phyloP scores from a whole-genome alignment of 2,888 invertebrate genomes.

The Morinoia aosen region DNA sequence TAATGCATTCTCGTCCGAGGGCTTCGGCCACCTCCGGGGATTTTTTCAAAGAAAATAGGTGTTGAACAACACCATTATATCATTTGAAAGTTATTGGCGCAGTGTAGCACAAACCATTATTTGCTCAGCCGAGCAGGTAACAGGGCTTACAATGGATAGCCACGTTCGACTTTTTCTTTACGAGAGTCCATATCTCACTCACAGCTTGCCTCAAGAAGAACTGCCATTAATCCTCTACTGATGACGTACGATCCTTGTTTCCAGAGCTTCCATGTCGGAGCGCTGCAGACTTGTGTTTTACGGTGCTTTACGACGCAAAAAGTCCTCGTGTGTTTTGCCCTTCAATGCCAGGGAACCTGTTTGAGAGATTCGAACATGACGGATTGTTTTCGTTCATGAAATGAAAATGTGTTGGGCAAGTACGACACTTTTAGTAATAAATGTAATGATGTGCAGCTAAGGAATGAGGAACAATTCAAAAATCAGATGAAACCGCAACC shows the following conservation, averaged over 20 bases:
- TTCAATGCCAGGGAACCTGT: background rate
- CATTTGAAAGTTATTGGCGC: background rate
- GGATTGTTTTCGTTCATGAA: background rate
- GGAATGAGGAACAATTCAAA: background rate
- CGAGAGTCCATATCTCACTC: constrained; percentile 2
- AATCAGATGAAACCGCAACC: background rate
- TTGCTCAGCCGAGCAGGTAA: background rate
- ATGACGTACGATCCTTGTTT: background rate
- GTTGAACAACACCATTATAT: background rate
- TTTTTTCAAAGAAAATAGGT: background rate
- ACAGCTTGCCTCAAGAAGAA: background rate
- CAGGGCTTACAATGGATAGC: background rate
- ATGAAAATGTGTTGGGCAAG: background rate
- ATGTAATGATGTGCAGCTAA: background rate
- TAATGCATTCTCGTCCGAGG: background rate
- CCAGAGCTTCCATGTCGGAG: background rate
- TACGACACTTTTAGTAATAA: background rate
- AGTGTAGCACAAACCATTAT: background rate
- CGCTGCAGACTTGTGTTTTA: background rate
- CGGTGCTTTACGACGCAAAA: background rate
- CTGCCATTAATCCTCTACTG: background rate
- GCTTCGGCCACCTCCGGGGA: background rate
- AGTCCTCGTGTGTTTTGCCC: background rate
- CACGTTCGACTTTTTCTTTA: background rate
- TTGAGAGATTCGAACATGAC: background rate